Evolutionary conservation across 1,140 invertebrate species (phyloP).

Genomic region (silkworm (Bombyx mori)): DNA sequence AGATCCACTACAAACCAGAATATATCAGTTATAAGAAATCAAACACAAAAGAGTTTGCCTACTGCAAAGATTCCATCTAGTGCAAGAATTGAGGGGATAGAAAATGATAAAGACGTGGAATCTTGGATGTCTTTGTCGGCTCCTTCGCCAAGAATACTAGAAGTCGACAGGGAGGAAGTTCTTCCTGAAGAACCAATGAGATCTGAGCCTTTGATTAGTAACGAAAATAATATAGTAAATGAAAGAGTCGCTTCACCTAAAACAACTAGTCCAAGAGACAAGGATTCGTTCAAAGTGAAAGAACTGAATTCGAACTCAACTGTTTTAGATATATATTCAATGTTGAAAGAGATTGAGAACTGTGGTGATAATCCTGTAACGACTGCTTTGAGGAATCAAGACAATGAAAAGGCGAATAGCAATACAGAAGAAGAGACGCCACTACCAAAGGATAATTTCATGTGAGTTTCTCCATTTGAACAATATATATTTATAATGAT

Average conservation of each 20-base stretch:
- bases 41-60: slow-evolving; percentile 36
- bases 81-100: slow-evolving; percentile 52
- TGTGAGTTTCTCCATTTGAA: slow-evolving; percentile 27
- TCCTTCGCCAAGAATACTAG: slow-evolving; percentile 41
- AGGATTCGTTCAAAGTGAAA: slow-evolving; percentile 22
- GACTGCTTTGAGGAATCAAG: slow-evolving; percentile 18
- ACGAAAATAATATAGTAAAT: slow-evolving; percentile 13
- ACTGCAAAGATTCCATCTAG: slow-evolving; percentile 35
- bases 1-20: slow-evolving; percentile 25
- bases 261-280: slow-evolving; percentile 6
- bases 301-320: slow-evolving; percentile 53
- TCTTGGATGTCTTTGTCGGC: slow-evolving; percentile 67
- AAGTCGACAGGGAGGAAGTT: slow-evolving; percentile 7
- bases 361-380: slow-evolving; percentile 54
- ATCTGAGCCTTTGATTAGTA: background rate
- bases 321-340: slow-evolving; percentile 65
- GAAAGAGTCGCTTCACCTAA: slow-evolving; percentile 1
- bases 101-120: slow-evolving; percentile 65
- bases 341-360: slow-evolving; percentile 67
- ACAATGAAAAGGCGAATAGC: slow-evolving; percentile 20
- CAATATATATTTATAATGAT: too few species aligned
- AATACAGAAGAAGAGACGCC: slow-evolving; percentile 31
- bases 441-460: slow-evolving; percentile 57
- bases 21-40: slow-evolving; percentile 28
- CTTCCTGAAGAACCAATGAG: slow-evolving; percentile 7